Conservation (phyloP, 1,140 invertebrate species). For the Adoxophyes honmai region DNA sequence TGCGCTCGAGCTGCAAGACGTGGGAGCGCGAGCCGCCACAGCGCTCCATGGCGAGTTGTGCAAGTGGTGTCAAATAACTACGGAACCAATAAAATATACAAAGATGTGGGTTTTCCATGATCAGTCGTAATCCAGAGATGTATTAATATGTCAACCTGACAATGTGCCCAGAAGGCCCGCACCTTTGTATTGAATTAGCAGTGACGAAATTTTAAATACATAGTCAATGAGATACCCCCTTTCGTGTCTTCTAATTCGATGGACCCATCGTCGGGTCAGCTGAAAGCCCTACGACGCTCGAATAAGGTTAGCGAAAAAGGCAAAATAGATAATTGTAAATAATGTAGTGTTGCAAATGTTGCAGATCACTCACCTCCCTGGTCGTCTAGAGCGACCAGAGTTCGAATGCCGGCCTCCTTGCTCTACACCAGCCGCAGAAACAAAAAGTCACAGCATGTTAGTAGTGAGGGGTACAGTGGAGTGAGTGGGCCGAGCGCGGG, state of each 20-base stretch:
- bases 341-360: constrained; percentile 75
- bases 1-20: constrained; percentile 43
- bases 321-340: constrained; percentile 74
- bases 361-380: constrained; percentile 96
- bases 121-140: constrained; percentile 46
- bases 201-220: constrained; percentile 61
- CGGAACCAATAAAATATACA: constrained; percentile 66
- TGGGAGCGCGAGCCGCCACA: constrained; percentile 35
- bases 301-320: constrained; percentile 70
- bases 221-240: constrained; percentile 58
- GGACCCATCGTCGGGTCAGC: constrained; percentile 58
- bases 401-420: constrained; percentile 99
- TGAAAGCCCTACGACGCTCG: constrained; percentile 69
- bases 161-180: constrained; percentile 58
- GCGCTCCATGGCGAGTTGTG: constrained; percentile 67
- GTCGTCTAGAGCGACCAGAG: constrained; percentile 98
- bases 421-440: constrained; percentile 91
- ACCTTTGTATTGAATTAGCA: constrained; percentile 69
- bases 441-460: constrained; percentile 80
- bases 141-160: constrained; percentile 32
- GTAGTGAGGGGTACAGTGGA: constrained; percentile 74
- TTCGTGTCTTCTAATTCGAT: constrained; percentile 49
- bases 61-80: constrained; percentile 72
- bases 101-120: constrained; percentile 73
- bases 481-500: constrained; percentile 50